Evolutionary conservation across 1,140 invertebrate species (phyloP), one percentile per base, ranked within the genome.

Genomic region (Pseudomyrmex pallidus): DNA sequence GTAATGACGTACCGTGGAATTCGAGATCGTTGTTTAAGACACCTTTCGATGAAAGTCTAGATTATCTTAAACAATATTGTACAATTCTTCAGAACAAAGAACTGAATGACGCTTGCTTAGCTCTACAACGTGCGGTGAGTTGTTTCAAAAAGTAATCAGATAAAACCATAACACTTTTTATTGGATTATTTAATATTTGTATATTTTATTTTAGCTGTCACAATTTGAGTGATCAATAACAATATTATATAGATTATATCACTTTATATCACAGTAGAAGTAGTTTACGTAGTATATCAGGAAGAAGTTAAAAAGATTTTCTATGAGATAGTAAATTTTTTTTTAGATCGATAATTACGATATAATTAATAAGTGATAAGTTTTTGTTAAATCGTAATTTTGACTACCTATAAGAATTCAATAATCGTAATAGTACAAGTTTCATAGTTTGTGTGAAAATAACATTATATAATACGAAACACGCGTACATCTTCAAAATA

Each of bases 251-350:
- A 59, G 20, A 68, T 78, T 68, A 54, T 76, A 44, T 78, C 44
- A 68, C 63, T 17, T 67, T 54, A n/a, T 80, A 80, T 80, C 66
- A 80, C 76, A 80, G 76, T 80, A 80, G 13, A 70, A 72, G 12
- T 72, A 50, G 7, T 59, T 70, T n/a, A 35, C 0, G 0, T 35
- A 35, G 35, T 35, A 25, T 17, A n/a, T 66, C 17, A 54, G 54
- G 44, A 8, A 80, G 48, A 25, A 80, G 44, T 70, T 25, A 72
- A 66, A 50, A 8, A 35, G 54, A 17, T 46, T 76, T 80, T 80
- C 22, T 52, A 56, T 17, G 12, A 72, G 44, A 35, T 72, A 59
- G 8, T 59, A 17, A 20, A 44, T 17, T 48, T 80, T 46, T 25
- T 50, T 20, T 50, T 70, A 35, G 5, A 35, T 35, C 5, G 0